Base-by-base conservation (phyloP, 2,888 invertebrate species). In the Cheilosia urbana region DNA sequence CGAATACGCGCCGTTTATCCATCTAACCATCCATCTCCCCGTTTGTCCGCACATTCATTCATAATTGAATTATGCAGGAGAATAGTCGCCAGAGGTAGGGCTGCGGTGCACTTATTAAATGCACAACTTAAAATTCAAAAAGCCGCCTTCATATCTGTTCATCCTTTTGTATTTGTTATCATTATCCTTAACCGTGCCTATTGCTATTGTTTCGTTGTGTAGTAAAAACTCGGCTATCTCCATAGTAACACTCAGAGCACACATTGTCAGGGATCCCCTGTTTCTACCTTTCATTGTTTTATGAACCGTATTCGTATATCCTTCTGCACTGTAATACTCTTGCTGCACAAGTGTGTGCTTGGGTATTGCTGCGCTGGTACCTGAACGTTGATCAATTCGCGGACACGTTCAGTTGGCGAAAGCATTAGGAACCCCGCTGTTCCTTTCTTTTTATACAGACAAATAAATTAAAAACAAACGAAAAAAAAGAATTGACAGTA, bases 11-110 rank as follows among this genome's bases (percentile, higher is more conserved):
- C 21, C 40, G 47, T 30, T 55, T 45, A 9, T 24, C 51, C 40
- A 47, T 63, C 53, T 53, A 45, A 60, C 55, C 24, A 9, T 34
- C 51, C 40, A 40, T 63, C 53, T 53, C 27, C 65, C 42, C 30
- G 53, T 75, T 69, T 79, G 55, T 75, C 53, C 65, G 27, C 27
- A 66, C 69, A 66, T 58, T 72, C 37, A 66, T 58, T 66, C 45
- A 81, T 49, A 85, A 81, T 85, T 85, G 62, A 81, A 85, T 85
- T 81, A 85, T 85, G 66, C 81, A 81, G 66, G 75, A 85, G 85
- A 66, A 85, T 81, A 72, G 71, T 66, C 76, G 9, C 19, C 45
- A 27, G 24, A 13, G 11, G 4, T 4, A 11, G 11, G 9, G n/a
- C 19, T 11, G 1, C 21, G 49, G 11, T 45, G 11, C 19, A 2